phyloP scores from a whole-genome alignment of 1,140 invertebrate species.

The Coelopa frigida region DNA sequence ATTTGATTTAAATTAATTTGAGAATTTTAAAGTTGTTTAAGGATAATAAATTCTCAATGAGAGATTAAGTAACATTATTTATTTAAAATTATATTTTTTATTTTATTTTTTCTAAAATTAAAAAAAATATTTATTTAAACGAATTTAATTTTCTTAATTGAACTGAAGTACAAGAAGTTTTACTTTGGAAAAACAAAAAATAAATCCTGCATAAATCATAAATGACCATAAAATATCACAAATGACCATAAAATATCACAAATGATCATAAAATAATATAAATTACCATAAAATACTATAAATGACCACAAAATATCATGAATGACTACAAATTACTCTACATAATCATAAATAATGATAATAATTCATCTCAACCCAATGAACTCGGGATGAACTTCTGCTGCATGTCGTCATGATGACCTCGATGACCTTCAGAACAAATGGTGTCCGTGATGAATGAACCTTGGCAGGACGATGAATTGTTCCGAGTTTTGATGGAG shows the following conservation, averaged over 20 bases:
- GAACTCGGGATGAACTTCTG: no score
- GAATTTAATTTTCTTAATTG: not conserved
- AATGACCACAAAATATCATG: not conserved
- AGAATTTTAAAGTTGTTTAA: no score
- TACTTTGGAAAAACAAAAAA: not conserved
- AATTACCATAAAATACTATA: no score
- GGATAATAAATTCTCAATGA: not conserved
- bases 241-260: not conserved
- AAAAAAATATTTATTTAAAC: not conserved
- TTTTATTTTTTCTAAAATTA: not conserved
- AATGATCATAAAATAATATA: not conserved
- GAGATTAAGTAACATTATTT: not conserved
- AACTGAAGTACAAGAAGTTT: not conserved
- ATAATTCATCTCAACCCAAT: no score
- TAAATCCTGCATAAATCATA: not conserved
- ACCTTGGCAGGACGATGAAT: no score
- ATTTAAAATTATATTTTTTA: not conserved
- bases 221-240: not conserved
- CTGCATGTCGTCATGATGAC: no score
- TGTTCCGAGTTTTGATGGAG: no score
- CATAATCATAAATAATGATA: not conserved
- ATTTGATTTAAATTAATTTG: no score
- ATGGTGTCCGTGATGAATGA: no score
- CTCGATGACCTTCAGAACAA: no score
- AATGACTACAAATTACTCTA: not conserved